Evolutionary conservation across 2,113 vertebrate species (phyloP).

Genomic region (Cygnus buccinator): DNA sequence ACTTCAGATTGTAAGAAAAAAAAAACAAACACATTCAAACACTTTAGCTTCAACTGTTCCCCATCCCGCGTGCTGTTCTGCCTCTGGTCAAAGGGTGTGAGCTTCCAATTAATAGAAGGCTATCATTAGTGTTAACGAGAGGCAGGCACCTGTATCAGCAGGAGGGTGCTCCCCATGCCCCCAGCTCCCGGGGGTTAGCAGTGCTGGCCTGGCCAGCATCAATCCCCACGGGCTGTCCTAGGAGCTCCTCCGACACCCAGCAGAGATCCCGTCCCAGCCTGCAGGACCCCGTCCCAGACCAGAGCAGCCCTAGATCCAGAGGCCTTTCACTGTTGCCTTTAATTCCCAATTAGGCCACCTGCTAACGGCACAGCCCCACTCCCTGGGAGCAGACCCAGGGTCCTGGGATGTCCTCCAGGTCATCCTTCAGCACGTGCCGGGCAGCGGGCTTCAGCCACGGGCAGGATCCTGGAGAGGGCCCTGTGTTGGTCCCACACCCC

Average conservation of each 20-base stretch:
- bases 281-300: neutral
- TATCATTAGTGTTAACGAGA: neutral
- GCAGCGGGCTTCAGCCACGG: neutral
- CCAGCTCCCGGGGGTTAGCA: neutral
- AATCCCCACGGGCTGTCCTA: rapidly evolving
- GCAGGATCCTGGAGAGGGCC: neutral
- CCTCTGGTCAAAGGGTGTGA: neutral
- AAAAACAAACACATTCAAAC: neutral
- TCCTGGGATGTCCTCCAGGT: neutral
- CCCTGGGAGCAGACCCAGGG: neutral
- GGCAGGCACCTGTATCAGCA: neutral
- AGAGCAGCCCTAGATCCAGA: neutral
- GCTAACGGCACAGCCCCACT: neutral
- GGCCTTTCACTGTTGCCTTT: neutral
- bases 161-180: neutral
- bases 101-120: neutral
- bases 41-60: neutral
- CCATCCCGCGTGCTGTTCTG: rapidly evolving
- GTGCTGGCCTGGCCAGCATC: rapidly evolving
- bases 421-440: neutral
- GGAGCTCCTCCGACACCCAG: neutral
- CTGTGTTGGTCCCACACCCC: neutral
- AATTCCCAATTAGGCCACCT: neutral
- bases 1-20: neutral
- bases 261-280: neutral